Base-by-base conservation (phyloP, 2,888 invertebrate genomes). In the Holacanthella duospinosa region DNA sequence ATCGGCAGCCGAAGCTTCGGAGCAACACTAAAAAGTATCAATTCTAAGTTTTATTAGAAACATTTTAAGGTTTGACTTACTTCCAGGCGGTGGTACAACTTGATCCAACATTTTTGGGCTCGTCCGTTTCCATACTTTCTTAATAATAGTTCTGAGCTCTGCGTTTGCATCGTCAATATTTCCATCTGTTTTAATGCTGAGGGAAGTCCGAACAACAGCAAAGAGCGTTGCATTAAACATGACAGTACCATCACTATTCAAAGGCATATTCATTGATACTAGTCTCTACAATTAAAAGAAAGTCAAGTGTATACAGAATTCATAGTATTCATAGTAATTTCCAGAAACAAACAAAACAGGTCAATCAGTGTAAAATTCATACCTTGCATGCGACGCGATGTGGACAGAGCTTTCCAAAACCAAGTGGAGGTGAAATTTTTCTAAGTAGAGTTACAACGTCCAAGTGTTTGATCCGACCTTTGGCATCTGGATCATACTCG, bases 201-300 rank as follows among this genome's bases (percentile, higher is more conserved):
- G 75, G 64, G 82, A 82, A 2, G 83, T 84, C 53, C 83, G 76
- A 43, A 83, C 82, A 66, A 84, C 75, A 36, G 83, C 83, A 75
- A 84, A 84, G 56, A 84, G 75, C 1, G 83, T 84, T 6, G 83
- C 83, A 74, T 84, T 84, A 75, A 84, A 84, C 79, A 82, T 82
- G 36, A 84, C 83, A 1, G 83, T 84, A 43, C 83, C 83, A 74
- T 84, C 83, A 66, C 80, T 80, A 74, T 84, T 83, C 69, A 84
- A 75, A 9, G 83, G 83, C 83, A 84, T 84, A 73, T 84, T 84
- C 83, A 83, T 84, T 12, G 82, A 81, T 59, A 83, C 83, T 64
- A 83, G 75, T 66, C 82, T 77, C 82, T 82, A 76, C 26, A 74
- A 74, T 53, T 60, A 19, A 55, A 29, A 60, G 57, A 6, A 56